Evolutionary conservation across 2,888 invertebrate genomes (phyloP).

Genomic region (Euproctis similis): DNA sequence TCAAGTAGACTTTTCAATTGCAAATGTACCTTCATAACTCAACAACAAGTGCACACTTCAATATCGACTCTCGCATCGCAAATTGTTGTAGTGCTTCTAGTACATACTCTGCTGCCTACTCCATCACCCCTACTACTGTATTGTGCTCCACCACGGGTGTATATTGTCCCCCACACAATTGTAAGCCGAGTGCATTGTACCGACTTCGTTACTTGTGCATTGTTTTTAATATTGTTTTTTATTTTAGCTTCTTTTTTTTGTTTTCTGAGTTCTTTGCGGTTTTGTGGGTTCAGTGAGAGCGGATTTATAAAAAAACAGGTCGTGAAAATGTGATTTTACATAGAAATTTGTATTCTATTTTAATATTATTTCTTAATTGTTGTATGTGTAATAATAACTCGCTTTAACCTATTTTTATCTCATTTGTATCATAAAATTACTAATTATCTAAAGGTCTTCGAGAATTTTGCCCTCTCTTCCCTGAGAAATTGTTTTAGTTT

Average conservation of each 20-base stretch:
- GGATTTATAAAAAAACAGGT: no score
- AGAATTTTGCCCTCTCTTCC: no score
- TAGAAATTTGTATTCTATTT: no score
- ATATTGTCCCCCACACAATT: constrained; percentile 19
- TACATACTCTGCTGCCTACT: constrained; percentile 14
- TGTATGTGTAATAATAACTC: no score
- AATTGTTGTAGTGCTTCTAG: constrained; percentile 22
- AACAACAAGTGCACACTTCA: constrained; percentile 5
- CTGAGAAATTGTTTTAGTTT: no score
- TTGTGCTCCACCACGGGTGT: constrained; percentile 11
- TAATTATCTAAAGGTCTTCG: no score
- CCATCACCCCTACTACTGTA: constrained; percentile 11
- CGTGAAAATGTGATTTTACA: no score
- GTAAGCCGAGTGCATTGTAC: constrained; percentile 19
- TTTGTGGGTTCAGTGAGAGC: constrained; percentile 8
- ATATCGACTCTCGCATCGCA: constrained; percentile 18
- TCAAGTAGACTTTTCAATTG: no score
- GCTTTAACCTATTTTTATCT: no score
- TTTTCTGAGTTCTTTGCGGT: constrained; percentile 6
- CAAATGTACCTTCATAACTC: no score
- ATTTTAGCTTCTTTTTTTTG: constrained; percentile 19
- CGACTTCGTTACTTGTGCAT: constrained; percentile 27
- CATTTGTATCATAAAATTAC: no score
- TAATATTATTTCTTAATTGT: not conserved
- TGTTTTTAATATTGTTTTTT: constrained; percentile 32